Percentiles rank a stretch among this genome's conserved stretches.
Conservation (phyloP, 2,888 invertebrate genomes). For the Oscheius sp. region DNA sequence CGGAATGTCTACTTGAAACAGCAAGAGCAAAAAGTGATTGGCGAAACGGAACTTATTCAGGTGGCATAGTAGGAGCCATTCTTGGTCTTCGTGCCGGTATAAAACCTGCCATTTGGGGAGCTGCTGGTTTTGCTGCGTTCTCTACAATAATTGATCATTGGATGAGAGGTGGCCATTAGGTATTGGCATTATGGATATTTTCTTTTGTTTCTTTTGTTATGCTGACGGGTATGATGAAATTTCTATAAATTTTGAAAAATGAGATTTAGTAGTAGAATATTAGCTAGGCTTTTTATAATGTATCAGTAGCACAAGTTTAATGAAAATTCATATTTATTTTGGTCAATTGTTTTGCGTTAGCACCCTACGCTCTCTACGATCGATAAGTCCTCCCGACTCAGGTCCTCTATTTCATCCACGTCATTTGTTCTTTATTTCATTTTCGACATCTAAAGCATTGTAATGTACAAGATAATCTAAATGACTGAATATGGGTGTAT, state of each 20-base stretch:
- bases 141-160: slow-evolving; percentile 91
- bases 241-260: no score
- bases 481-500: slow-evolving; percentile 77
- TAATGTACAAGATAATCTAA: neutral
- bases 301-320: no score
- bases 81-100: slow-evolving; percentile 83
- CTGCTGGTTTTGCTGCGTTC: slow-evolving; percentile 95
- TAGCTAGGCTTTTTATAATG: no score
- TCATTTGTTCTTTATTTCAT: neutral
- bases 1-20: slow-evolving; percentile 89
- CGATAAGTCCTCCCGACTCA: neutral
- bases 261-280: no score
- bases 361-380: no score
- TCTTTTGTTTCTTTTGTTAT: no score
- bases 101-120: slow-evolving; percentile 86
- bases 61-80: slow-evolving; percentile 79
- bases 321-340: no score
- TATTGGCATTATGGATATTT: no score
- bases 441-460: slow-evolving; percentile 3
- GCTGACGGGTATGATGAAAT: no score
- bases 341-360: no score
- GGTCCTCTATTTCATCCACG: slow-evolving; percentile 1
- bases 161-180: slow-evolving; percentile 51
- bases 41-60: slow-evolving; percentile 80
- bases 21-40: slow-evolving; percentile 90